Base-by-base conservation (phyloP, 2,888 invertebrate species). In the Tanypteryx hageni region DNA sequence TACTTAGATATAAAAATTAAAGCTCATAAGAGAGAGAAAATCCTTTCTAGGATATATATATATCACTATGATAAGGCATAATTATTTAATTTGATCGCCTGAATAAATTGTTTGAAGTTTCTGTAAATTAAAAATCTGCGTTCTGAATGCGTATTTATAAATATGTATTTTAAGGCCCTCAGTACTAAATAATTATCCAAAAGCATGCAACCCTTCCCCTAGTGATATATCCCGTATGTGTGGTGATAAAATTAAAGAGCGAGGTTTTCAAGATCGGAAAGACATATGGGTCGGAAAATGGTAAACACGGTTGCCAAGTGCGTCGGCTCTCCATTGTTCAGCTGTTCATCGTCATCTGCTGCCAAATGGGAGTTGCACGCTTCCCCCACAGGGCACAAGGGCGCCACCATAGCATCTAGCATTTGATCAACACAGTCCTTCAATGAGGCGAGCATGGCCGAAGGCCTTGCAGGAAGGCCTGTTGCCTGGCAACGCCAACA, bases 221-320 rank as follows among this genome's bases (percentile, higher is more conserved):
- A 27, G 22, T 27, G 22, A 76, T 13, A 76, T 76, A 76, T 76
- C 13, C 27, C 76, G 68, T 22, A 14, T 64, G 68, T 22, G 64
- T 64, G 76, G 76, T 9, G 22, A 10, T 76, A 27, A 76, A 61
- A 86, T 86, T 27, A 31, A 61, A 84, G 27, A 16, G 86, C 58
- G 27, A 86, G 22, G 9, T 57, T 86, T 83, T 83, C n/a, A 83
- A 57, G 83, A 57, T 83, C 44, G 56, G 44, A 83, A n/a, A 18
- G 64, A 64, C 18, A n/a, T n/a, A n/a, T 64, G n/a, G 5, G n/a
- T 11, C 18, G 64, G 13, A 11, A 64, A 64, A 83, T 22, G 61
- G 86, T 61, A 68, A 89, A 89, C 89, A 68, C 44, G 68, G 89
- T 68, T 68, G 68, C 61, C 89, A 68, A 89, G 64, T 89, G 64